These are phyloP conservation scores for Ischnus inquisitorius DNA, from an alignment of 2,888 invertebrate genomes.

Conservation along the genomic window DNA sequence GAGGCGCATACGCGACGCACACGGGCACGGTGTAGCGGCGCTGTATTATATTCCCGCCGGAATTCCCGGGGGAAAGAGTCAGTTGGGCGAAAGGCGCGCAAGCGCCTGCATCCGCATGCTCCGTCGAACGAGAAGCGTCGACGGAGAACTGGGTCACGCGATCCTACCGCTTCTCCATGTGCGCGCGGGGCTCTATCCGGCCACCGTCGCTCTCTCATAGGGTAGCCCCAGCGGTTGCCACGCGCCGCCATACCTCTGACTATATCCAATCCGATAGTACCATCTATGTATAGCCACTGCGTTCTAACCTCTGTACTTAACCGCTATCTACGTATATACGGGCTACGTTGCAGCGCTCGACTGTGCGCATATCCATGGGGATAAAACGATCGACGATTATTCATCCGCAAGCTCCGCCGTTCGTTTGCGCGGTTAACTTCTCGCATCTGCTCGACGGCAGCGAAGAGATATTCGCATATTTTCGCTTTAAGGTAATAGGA, in stretches of 20 bases:
- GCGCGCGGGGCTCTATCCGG: conserved; percentile 24
- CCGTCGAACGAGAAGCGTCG: conserved; percentile 31
- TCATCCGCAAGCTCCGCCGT: conserved; percentile 42
- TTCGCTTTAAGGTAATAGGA: too few species aligned
- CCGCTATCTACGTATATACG: not conserved
- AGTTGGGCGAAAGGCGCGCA: conserved; percentile 42
- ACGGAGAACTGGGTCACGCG: conserved; percentile 78
- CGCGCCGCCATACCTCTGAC: conserved; percentile 63
- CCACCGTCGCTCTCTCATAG: conserved; percentile 7
- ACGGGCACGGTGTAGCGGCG: conserved; percentile 56
- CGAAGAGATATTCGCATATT: too few species aligned
- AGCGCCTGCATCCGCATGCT: conserved; percentile 52
- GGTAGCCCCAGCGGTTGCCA: conserved; percentile 62
- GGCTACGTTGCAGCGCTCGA: not conserved
- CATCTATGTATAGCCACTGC: conserved; percentile 8
- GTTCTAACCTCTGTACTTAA: not conserved
- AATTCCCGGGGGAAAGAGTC: conserved; percentile 75
- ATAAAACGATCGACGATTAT: conserved; percentile 19
- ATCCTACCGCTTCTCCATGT: conserved; percentile 47
- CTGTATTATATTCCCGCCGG: conserved; percentile 76
- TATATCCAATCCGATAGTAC: conserved; percentile 15
- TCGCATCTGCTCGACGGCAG: conserved; percentile 4
- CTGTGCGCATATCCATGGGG: conserved; percentile 17
- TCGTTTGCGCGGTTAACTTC: conserved; percentile 27
- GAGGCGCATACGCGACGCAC: not conserved